phyloP scores from a whole-genome alignment of 2,888 invertebrate species.

The Andrena haemorrhoa region DNA sequence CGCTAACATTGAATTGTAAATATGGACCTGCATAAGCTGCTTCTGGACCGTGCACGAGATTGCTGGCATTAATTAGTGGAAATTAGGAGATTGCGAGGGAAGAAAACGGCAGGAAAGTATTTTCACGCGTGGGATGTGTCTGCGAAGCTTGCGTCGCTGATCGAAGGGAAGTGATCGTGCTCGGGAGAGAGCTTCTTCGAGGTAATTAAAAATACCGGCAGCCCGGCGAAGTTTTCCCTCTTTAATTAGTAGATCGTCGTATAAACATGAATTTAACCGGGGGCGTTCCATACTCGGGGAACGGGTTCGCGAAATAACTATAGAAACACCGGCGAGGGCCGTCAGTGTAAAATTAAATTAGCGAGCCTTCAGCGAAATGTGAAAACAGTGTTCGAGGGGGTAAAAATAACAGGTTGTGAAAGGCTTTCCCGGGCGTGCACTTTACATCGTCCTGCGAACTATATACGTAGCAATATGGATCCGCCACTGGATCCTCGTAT shows the following conservation, averaged over 20 bases:
- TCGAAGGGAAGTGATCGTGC: not conserved
- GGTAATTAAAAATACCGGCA: constrained; percentile 16
- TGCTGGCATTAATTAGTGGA: not conserved
- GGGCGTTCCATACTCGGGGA: constrained; percentile 31
- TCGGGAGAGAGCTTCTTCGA: not conserved
- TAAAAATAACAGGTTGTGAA: constrained; percentile 69
- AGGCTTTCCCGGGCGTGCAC: constrained; percentile 51
- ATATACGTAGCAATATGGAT: constrained; percentile 49
- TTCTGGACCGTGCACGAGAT: not conserved
- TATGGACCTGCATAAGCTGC: constrained; percentile 22
- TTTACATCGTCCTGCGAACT: constrained; percentile 57
- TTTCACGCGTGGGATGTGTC: no score
- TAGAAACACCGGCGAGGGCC: constrained; percentile 42
- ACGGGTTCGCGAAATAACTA: constrained; percentile 33
- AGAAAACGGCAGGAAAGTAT: no score
- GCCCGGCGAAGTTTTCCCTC: not conserved
- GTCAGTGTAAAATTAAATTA: constrained; percentile 71
- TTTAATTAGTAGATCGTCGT: constrained; percentile 48
- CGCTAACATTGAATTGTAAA: constrained; percentile 43
- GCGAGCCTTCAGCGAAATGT: constrained; percentile 68
- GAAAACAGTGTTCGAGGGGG: constrained; percentile 59
- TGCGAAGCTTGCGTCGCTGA: not conserved
- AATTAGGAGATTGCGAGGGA: no score
- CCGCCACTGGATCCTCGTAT: constrained; percentile 44
- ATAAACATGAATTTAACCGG: constrained; percentile 58